These are phyloP conservation scores for Cantharis lateralis DNA, from an alignment of 2,888 invertebrate species.

Conservation along the genomic window DNA sequence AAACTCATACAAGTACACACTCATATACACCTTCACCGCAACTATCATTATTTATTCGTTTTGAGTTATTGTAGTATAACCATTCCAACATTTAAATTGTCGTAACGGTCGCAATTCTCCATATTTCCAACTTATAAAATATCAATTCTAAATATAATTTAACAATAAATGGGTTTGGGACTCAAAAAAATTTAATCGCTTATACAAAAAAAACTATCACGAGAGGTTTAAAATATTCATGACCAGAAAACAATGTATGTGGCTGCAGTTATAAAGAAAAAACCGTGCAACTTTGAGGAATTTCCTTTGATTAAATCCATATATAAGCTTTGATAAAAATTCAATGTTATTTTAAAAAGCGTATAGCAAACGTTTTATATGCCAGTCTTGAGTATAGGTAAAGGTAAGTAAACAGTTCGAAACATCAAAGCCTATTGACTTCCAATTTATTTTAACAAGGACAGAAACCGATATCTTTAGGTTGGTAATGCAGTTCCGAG, in stretches of 20 bases:
- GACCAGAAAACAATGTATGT: background rate
- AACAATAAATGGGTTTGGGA: background rate
- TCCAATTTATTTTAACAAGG: constrained; percentile 57
- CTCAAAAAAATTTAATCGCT: background rate
- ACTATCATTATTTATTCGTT: background rate
- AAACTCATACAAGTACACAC: background rate
- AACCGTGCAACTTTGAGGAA: background rate
- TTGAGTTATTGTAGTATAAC: background rate
- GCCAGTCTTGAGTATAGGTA: constrained; percentile 9
- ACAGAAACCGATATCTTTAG: constrained; percentile 32
- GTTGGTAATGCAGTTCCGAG: constrained; percentile 21
- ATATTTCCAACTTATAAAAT: background rate
- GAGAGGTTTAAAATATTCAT: background rate
- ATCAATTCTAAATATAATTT: background rate
- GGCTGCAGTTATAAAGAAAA: background rate
- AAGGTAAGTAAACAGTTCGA: constrained; percentile 40
- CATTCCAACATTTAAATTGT: background rate
- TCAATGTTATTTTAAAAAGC: constrained; percentile 9
- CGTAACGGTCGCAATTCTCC: background rate
- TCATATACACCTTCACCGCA: background rate
- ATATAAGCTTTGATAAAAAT: background rate
- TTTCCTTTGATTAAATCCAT: constrained; percentile 1
- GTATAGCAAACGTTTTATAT: constrained; percentile 1
- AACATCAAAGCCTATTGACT: constrained; percentile 54
- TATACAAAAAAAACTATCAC: background rate